phyloP scores from a whole-genome alignment of 2,888 invertebrate genomes.

The Oeneis ivallda region DNA sequence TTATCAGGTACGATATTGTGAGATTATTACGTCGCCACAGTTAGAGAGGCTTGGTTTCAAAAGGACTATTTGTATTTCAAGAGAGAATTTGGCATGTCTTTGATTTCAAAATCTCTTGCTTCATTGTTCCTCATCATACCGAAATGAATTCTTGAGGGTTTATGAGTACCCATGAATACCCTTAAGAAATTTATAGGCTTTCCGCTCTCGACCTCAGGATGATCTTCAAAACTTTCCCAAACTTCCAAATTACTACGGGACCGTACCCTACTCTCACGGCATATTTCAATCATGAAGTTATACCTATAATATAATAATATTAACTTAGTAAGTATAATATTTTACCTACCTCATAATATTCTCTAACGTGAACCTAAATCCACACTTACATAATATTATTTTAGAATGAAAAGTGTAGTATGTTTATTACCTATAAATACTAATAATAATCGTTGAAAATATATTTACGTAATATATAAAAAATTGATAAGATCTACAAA shows the following conservation, averaged over 20 bases:
- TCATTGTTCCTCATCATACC: slow-evolving; percentile 13
- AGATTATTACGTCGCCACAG: not conserved
- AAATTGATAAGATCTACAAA: too few relatives aligned
- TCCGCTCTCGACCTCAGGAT: slow-evolving; percentile 21
- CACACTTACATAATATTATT: too few relatives aligned
- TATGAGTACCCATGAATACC: slow-evolving; percentile 12
- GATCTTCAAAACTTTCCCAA: slow-evolving; percentile 24
- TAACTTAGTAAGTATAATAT: slow-evolving; percentile 4
- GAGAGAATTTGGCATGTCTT: slow-evolving; percentile 6
- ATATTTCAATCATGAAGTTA: slow-evolving; percentile 21
- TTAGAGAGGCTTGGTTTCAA: not conserved
- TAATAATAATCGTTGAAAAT: too few relatives aligned
- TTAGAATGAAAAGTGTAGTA: too few relatives aligned
- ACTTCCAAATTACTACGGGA: slow-evolving; percentile 27
- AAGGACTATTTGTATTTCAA: not conserved
- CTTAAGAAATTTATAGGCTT: slow-evolving; percentile 22
- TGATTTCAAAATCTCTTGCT: slow-evolving; percentile 13
- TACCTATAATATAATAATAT: slow-evolving; percentile 9
- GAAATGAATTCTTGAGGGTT: slow-evolving; percentile 17
- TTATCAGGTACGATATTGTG: too few relatives aligned
- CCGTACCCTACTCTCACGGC: slow-evolving; percentile 12
- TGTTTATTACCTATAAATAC: too few relatives aligned
- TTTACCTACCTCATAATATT: not conserved
- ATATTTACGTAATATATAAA: too few relatives aligned
- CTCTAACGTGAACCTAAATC: not conserved